These are phyloP conservation scores for Diploscapter pachys DNA, from an alignment of 1,140 invertebrate species.

Conservation along the genomic window DNA sequence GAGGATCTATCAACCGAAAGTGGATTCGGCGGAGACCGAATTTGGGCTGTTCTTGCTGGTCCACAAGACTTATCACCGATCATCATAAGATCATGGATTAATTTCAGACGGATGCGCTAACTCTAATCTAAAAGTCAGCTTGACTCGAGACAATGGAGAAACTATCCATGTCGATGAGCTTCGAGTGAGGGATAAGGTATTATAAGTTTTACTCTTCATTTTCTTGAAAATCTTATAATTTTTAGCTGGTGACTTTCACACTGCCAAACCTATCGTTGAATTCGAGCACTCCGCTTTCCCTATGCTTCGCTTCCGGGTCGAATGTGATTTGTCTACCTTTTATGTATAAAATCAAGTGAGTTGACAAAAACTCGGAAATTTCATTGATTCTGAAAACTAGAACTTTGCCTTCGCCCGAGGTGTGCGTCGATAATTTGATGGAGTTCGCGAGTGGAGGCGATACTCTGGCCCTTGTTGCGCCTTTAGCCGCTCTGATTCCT, in stretches of 20 bases:
- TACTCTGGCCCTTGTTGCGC: constrained; percentile 18
- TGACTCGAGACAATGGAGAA: too few species aligned
- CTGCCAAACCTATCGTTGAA: constrained; percentile 2
- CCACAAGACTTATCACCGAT: too few species aligned
- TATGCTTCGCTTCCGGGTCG: neutral
- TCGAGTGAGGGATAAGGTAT: too few species aligned
- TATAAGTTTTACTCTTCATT: too few species aligned
- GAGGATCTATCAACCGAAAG: too few species aligned
- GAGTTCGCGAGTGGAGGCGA: constrained; percentile 26
- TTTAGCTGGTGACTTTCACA: constrained; percentile 6
- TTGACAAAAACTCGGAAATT: neutral
- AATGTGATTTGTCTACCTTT: constrained; percentile 3
- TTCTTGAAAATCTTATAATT: neutral
- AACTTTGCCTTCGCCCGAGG: neutral
- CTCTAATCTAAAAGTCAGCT: too few species aligned
- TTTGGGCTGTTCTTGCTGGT: too few species aligned
- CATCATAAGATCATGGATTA: too few species aligned
- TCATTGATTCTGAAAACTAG: too few species aligned
- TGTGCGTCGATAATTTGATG: constrained; percentile 8
- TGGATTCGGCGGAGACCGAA: too few species aligned
- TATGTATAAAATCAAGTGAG: neutral
- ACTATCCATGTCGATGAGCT: too few species aligned
- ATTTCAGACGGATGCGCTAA: too few species aligned
- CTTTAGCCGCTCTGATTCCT: constrained; percentile 23
- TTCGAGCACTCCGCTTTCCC: neutral